These are phyloP conservation scores for Goniozus legneri DNA, from an alignment of 1,140 invertebrate species.

Conservation along the genomic window DNA sequence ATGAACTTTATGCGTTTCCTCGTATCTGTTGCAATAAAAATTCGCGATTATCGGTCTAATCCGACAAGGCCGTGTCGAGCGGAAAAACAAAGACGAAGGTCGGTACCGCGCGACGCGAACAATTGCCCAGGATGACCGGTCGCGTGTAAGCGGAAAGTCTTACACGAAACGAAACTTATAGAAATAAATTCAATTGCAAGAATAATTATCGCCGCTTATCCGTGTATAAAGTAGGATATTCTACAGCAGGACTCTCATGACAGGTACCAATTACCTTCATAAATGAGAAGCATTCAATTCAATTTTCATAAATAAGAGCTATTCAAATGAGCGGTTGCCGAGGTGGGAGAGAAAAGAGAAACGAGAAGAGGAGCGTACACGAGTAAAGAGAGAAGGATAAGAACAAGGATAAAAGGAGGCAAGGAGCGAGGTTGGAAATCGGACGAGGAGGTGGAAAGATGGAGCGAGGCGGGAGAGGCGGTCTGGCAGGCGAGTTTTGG, in stretches of 20 bases:
- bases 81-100: no score
- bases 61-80: no score
- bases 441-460: slow-evolving; percentile 19
- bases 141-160: no score
- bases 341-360: neutral
- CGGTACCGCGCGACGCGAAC: no score
- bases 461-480: slow-evolving; percentile 19
- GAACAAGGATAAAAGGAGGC: slow-evolving; percentile 4
- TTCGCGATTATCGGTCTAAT: no score
- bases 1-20: no score
- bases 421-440: slow-evolving; percentile 15
- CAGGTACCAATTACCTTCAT: slow-evolving; percentile 48
- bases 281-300: slow-evolving; percentile 50
- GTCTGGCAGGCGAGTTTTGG: slow-evolving; percentile 35
- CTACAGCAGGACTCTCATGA: slow-evolving; percentile 34
- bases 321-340: slow-evolving; percentile 43
- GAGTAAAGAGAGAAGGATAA: slow-evolving; percentile 7
- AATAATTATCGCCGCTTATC: slow-evolving; percentile 45
- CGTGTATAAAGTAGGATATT: slow-evolving; percentile 42
- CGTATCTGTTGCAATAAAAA: no score
- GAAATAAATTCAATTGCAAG: slow-evolving; percentile 43
- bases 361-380: slow-evolving; percentile 10
- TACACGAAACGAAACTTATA: slow-evolving; percentile 19
- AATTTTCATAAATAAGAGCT: slow-evolving; percentile 53
- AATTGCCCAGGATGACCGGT: no score